These are phyloP conservation scores for Campylomormyrus tamandua DNA, from an alignment of 2,113 vertebrate species.

Conservation along the genomic window DNA sequence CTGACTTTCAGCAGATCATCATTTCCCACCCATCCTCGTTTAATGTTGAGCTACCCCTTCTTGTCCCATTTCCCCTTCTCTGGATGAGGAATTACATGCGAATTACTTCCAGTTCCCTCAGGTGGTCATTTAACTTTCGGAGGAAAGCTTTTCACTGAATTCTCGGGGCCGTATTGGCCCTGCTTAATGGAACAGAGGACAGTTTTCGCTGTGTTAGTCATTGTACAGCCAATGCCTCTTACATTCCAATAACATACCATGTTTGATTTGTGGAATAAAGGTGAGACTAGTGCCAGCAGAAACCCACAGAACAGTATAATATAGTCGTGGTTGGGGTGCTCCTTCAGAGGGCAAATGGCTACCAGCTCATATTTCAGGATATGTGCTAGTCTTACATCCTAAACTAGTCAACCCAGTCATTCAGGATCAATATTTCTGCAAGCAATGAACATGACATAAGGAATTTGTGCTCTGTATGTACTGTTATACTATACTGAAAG, in stretches of 20 bases:
- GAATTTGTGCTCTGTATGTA: neutral
- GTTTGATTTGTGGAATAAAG: neutral
- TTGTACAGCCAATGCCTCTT: neutral
- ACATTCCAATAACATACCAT: neutral
- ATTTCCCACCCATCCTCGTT: neutral
- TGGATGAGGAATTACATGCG: neutral
- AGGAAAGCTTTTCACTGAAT: neutral
- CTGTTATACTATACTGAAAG: neutral
- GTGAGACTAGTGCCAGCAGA: neutral
- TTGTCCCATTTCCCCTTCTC: neutral
- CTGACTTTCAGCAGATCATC: neutral
- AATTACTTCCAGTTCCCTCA: neutral
- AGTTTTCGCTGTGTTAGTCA: neutral
- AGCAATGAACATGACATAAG: neutral
- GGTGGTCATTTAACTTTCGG: neutral
- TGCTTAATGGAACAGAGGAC: neutral
- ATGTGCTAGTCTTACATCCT: neutral
- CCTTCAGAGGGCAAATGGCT: neutral
- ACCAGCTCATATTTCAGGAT: neutral
- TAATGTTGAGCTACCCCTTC: neutral
- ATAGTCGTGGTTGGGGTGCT: neutral
- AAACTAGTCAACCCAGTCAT: neutral
- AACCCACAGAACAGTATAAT: neutral
- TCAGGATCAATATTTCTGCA: neutral
- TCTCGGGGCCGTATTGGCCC: neutral